Percentiles rank a stretch among this genome's conserved stretches.
Conservation (phyloP, 2,888 invertebrate genomes). For the Tenodera sinensis region DNA sequence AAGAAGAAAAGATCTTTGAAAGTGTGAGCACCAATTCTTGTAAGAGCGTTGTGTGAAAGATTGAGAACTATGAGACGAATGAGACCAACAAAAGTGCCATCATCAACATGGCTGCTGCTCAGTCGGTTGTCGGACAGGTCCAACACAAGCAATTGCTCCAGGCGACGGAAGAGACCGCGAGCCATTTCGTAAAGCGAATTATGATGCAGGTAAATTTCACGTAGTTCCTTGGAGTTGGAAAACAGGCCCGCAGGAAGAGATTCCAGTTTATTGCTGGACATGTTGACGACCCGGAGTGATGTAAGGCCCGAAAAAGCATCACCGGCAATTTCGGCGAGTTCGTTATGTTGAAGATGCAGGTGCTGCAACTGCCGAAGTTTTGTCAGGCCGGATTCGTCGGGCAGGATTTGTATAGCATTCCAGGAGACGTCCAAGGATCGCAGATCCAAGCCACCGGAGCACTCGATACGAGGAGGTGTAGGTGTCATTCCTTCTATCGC, state of each 20-base stretch:
- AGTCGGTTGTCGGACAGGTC: slow-evolving; percentile 83
- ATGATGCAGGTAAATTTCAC: slow-evolving; percentile 79
- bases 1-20: slow-evolving; percentile 84
- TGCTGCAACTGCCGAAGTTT: slow-evolving; percentile 74
- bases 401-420: slow-evolving; percentile 70
- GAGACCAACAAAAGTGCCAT: slow-evolving; percentile 79
- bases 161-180: slow-evolving; percentile 74
- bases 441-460: slow-evolving; percentile 64
- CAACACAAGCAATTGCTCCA: slow-evolving; percentile 78
- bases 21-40: slow-evolving; percentile 75
- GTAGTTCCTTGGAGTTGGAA: slow-evolving; percentile 72
- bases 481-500: background rate
- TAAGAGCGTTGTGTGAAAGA: slow-evolving; percentile 80
- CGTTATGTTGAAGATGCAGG: slow-evolving; percentile 78
- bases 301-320: slow-evolving; percentile 76
- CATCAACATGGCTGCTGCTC: slow-evolving; percentile 78
- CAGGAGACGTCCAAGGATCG: slow-evolving; percentile 75
- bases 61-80: slow-evolving; percentile 81
- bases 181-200: slow-evolving; percentile 81
- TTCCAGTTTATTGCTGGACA: slow-evolving; percentile 80
- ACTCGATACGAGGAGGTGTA: slow-evolving; percentile 38
- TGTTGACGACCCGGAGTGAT: slow-evolving; percentile 75
- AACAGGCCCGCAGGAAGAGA: slow-evolving; percentile 79
- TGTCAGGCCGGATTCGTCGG: slow-evolving; percentile 72
- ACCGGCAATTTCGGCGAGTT: slow-evolving; percentile 72